phyloP scores from a whole-genome alignment of 2,113 vertebrate species.

The Bubo bubo region DNA sequence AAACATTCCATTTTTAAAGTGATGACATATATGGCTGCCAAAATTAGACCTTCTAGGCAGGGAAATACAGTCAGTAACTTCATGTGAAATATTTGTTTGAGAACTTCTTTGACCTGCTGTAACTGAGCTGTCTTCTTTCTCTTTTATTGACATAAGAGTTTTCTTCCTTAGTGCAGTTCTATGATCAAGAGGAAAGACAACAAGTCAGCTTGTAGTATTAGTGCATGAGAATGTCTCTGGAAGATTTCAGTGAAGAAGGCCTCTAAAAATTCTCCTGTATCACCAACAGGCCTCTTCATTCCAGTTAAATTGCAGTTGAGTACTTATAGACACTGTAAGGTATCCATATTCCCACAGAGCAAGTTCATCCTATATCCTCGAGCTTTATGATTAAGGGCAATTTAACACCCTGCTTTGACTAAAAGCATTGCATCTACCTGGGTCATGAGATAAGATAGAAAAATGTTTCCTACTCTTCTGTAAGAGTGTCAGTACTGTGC shows the following conservation, averaged over 20 bases:
- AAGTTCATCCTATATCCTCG: neutral
- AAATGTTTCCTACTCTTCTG: neutral
- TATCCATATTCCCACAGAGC: neutral
- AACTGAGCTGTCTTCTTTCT: neutral
- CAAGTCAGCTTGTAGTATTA: neutral
- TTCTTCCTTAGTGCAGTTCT: neutral
- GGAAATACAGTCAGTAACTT: neutral
- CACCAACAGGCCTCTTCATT: neutral
- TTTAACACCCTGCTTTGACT: neutral
- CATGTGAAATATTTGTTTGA: neutral
- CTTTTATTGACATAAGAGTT: neutral
- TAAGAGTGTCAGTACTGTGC: neutral
- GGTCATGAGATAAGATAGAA: neutral
- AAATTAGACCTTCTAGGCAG: neutral
- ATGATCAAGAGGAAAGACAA: neutral
- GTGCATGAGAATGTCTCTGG: neutral
- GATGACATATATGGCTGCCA: neutral
- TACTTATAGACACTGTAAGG: neutral
- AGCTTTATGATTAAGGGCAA: neutral
- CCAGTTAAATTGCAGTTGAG: neutral
- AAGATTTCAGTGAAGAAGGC: neutral
- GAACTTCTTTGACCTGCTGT: neutral
- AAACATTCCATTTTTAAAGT: neutral
- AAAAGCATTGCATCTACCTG: neutral
- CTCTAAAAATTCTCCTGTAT: neutral